A percentile compares a stretch with the other conserved stretches of the same genome.
These are phyloP conservation scores for Euura lappo DNA, from an alignment of 1,140 invertebrate species.

Conservation along the genomic window DNA sequence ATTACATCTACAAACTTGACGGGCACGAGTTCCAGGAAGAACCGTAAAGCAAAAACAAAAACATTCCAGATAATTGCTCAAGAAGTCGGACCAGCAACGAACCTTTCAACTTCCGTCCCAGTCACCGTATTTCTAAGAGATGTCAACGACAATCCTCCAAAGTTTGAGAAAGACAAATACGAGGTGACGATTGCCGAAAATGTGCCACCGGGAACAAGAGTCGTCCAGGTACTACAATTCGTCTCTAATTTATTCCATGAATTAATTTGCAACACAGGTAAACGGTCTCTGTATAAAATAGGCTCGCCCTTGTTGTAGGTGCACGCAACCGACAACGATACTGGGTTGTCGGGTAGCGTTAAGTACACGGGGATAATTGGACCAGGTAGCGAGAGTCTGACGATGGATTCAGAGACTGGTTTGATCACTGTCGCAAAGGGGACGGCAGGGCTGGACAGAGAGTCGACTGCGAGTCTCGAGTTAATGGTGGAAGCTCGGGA, in stretches of 20 bases:
- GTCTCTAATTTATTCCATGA: neutral
- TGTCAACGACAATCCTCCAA: slow-evolving; percentile 88
- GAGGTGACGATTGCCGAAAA: slow-evolving; percentile 80
- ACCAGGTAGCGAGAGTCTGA: slow-evolving; percentile 74
- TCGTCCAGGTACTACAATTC: slow-evolving; percentile 67
- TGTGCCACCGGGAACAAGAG: slow-evolving; percentile 73
- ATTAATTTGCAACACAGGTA: neutral
- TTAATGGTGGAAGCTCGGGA: slow-evolving; percentile 86
- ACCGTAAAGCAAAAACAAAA: neutral
- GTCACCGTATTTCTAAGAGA: slow-evolving; percentile 85
- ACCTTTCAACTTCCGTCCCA: slow-evolving; percentile 73
- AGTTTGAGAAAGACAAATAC: slow-evolving; percentile 78
- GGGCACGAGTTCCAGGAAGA: neutral
- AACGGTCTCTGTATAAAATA: too few relatives aligned
- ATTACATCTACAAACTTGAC: slow-evolving; percentile 10
- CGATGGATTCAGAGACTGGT: slow-evolving; percentile 80
- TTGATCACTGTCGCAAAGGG: slow-evolving; percentile 79
- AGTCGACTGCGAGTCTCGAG: slow-evolving; percentile 75
- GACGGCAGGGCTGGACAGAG: slow-evolving; percentile 81
- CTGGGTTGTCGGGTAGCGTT: slow-evolving; percentile 73
- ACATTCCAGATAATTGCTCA: slow-evolving; percentile 73
- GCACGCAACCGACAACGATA: slow-evolving; percentile 77
- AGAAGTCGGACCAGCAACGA: slow-evolving; percentile 77
- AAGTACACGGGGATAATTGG: slow-evolving; percentile 80
- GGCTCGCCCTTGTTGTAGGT: slow-evolving; percentile 44